Conservation (phyloP, 2,113 vertebrate genomes). For the Sinocyclocheilus rhinocerous region DNA sequence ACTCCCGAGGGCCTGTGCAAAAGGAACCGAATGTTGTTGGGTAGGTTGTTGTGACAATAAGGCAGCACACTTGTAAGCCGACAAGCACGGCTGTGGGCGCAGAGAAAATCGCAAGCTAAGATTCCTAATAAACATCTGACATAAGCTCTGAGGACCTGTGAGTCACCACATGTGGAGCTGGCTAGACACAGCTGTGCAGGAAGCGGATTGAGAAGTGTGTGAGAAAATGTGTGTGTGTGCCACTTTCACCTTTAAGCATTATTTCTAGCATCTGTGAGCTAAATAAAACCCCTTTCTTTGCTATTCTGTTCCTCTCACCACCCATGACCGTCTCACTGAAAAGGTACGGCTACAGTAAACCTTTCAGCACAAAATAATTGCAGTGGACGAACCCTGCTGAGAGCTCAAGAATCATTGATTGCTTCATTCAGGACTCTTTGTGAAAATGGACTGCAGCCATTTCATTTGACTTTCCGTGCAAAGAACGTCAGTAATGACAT, state of each 20-base stretch:
- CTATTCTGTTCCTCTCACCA: neutral
- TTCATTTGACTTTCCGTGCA: neutral
- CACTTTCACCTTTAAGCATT: constrained; percentile 10
- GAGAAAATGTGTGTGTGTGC: neutral
- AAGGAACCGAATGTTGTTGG: neutral
- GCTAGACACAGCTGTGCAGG: constrained; percentile 40
- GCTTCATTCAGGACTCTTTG: neutral
- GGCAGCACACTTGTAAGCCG: neutral
- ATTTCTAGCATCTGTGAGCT: neutral
- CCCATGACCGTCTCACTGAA: neutral
- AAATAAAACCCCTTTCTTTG: neutral
- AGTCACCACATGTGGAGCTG: constrained; percentile 52
- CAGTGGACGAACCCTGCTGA: neutral
- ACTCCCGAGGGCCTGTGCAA: neutral
- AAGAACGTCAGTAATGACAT: neutral
- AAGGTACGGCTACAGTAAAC: neutral
- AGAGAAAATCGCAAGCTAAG: neutral
- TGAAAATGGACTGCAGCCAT: neutral
- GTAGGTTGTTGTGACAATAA: neutral
- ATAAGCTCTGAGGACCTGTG: neutral
- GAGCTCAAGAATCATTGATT: neutral
- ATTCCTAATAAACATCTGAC: constrained; percentile 7
- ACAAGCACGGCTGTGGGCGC: neutral
- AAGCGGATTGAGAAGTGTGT: constrained; percentile 14
- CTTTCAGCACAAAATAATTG: neutral